Evolutionary conservation across 2,888 invertebrate genomes (phyloP).

Genomic region (Cataglyphis rosenhaueri): DNA sequence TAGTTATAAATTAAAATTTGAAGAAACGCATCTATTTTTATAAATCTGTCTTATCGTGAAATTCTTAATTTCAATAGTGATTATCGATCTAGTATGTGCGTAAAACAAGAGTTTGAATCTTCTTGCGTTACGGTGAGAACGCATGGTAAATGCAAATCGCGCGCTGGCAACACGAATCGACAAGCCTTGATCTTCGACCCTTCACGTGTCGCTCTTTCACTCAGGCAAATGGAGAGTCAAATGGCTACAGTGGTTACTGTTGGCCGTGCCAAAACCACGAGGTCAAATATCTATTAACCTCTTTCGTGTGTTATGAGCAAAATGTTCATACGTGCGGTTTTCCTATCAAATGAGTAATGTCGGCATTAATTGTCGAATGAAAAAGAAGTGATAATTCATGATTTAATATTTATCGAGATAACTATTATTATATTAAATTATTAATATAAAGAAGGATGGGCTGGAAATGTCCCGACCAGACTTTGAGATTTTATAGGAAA

Average conservation of each 20-base stretch:
- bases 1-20: neutral
- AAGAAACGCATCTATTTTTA: neutral
- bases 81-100: neutral
- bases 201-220: conserved; percentile 60
- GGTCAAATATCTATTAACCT: conserved; percentile 70
- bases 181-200: conserved; percentile 60
- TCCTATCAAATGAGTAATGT: conserved; percentile 34
- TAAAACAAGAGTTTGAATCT: neutral
- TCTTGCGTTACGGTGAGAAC: conserved; percentile 22
- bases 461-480: too few relatives aligned
- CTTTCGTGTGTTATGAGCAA: conserved; percentile 34
- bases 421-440: neutral
- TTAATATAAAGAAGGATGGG: neutral
- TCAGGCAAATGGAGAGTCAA: conserved; percentile 54
- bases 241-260: conserved; percentile 52
- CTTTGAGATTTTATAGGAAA: too few relatives aligned
- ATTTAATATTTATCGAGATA: neutral
- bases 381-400: neutral
- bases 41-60: neutral
- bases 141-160: conserved; percentile 56
- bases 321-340: conserved; percentile 20
- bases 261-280: conserved; percentile 61
- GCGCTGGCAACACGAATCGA: conserved; percentile 40
- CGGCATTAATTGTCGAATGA: neutral
- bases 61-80: neutral